Percentiles rank a stretch among this genome's conserved stretches.
Conservation (phyloP, 2,888 invertebrate species). For the Heliconius hortense region DNA sequence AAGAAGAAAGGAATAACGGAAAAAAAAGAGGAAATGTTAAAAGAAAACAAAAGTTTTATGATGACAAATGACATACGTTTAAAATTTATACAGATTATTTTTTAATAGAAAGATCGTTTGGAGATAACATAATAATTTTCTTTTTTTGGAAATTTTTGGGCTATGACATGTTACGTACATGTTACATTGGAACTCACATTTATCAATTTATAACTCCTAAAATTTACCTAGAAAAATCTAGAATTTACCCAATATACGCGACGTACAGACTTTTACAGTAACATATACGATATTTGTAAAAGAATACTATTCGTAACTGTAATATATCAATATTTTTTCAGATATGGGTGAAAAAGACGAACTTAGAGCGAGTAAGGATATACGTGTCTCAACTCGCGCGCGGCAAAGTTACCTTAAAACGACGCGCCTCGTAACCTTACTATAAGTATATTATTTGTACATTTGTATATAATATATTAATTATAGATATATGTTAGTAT, state of each 20-base stretch:
- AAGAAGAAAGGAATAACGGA: not conserved
- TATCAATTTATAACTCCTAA: not conserved
- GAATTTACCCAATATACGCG: not conserved
- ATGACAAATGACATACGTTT: not conserved
- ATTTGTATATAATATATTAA: slow-evolving; percentile 13
- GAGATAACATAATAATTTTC: not conserved
- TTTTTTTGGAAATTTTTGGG: not conserved
- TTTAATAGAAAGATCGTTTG: not conserved
- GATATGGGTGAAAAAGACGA: slow-evolving; percentile 95
- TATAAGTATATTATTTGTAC: slow-evolving; percentile 29
- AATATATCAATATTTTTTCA: slow-evolving; percentile 67
- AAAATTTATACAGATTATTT: not conserved
- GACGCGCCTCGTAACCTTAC: slow-evolving; percentile 86
- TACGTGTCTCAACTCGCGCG: slow-evolving; percentile 91
- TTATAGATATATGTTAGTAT: slow-evolving; percentile 8
- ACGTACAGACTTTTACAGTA: too few species aligned
- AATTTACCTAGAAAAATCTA: not conserved
- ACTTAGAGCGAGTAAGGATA: slow-evolving; percentile 88
- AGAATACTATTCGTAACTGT: not conserved
- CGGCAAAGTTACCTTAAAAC: slow-evolving; percentile 93
- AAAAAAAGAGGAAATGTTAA: not conserved
- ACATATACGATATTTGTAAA: not conserved
- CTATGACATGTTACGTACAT: not conserved
- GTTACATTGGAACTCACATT: not conserved
- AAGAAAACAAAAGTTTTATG: not conserved